These are phyloP conservation scores for Odocoileus hemionus DNA, from an alignment of 2,113 vertebrate genomes.

Conservation along the genomic window DNA sequence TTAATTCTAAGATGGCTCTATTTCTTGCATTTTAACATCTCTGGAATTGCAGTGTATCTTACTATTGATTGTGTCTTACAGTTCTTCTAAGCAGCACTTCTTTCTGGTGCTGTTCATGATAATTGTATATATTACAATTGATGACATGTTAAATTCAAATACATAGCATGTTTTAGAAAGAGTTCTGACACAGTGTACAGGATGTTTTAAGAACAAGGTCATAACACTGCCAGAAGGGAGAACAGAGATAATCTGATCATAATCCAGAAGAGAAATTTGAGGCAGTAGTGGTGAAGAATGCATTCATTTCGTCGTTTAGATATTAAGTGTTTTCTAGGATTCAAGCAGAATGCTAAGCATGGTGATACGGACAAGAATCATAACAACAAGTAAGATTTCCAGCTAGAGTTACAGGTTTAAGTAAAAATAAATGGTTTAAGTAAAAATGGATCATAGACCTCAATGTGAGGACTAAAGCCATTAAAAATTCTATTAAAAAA, in stretches of 20 bases:
- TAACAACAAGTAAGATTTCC: background rate
- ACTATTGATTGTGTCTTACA: background rate
- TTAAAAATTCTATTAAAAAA: background rate
- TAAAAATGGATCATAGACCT: background rate
- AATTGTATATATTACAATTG: background rate
- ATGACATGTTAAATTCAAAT: background rate
- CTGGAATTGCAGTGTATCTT: background rate
- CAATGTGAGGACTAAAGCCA: background rate
- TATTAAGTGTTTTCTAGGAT: background rate
- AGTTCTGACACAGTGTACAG: background rate
- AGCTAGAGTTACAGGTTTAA: background rate
- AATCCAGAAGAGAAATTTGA: background rate
- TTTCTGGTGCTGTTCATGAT: background rate
- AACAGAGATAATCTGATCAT: background rate
- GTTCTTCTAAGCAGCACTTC: background rate
- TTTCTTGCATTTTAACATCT: slow-evolving; percentile 7
- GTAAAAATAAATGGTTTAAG: background rate
- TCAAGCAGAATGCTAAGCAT: background rate
- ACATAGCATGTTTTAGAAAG: background rate
- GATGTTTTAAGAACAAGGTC: background rate
- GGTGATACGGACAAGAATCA: background rate
- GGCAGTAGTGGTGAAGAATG: background rate
- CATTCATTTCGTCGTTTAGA: background rate
- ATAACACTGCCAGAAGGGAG: background rate
- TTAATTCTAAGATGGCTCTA: background rate